phyloP scores from a whole-genome alignment of 2,888 invertebrate species.

The Parascotia fuliginaria region DNA sequence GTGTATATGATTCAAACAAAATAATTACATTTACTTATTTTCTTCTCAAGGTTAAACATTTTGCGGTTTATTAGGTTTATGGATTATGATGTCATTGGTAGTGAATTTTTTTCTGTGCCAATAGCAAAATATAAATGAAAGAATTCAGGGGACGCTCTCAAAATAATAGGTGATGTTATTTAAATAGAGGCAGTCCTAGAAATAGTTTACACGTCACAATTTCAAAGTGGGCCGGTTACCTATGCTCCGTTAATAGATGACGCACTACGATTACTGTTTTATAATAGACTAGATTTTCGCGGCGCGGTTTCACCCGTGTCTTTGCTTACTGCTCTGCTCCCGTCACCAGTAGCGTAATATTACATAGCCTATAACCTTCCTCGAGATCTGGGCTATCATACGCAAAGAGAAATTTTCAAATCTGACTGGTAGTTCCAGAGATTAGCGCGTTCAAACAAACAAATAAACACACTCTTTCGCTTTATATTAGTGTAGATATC shows the following conservation, averaged over 20 bases:
- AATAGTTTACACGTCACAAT: slow-evolving; percentile 75
- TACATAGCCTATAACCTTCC: too few relatives aligned
- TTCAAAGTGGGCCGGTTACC: slow-evolving; percentile 64
- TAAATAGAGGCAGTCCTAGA: slow-evolving; percentile 69
- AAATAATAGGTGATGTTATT: slow-evolving; percentile 78
- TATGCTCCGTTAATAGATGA: slow-evolving; percentile 53
- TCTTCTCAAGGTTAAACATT: slow-evolving; percentile 33
- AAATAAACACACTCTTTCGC: too few relatives aligned
- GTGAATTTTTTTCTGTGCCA: slow-evolving; percentile 49
- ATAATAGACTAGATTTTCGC: too few relatives aligned
- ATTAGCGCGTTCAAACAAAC: too few relatives aligned
- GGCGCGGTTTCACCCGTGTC: too few relatives aligned
- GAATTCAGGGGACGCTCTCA: slow-evolving; percentile 68
- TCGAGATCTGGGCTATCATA: too few relatives aligned
- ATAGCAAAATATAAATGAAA: slow-evolving; percentile 52
- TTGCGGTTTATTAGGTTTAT: slow-evolving; percentile 18
- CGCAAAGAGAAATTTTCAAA: too few relatives aligned
- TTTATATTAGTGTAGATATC: too few relatives aligned
- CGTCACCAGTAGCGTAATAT: too few relatives aligned
- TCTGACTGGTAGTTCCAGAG: too few relatives aligned
- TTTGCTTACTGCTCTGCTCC: too few relatives aligned
- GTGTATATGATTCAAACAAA: slow-evolving; percentile 28
- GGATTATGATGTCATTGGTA: slow-evolving; percentile 48
- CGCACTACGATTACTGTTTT: slow-evolving; percentile 50
- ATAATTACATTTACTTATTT: slow-evolving; percentile 27